Evolutionary conservation across 2,113 vertebrate genomes (phyloP), one percentile per base, ranked within the genome.

Genomic region (Lutjanus erythropterus): DNA sequence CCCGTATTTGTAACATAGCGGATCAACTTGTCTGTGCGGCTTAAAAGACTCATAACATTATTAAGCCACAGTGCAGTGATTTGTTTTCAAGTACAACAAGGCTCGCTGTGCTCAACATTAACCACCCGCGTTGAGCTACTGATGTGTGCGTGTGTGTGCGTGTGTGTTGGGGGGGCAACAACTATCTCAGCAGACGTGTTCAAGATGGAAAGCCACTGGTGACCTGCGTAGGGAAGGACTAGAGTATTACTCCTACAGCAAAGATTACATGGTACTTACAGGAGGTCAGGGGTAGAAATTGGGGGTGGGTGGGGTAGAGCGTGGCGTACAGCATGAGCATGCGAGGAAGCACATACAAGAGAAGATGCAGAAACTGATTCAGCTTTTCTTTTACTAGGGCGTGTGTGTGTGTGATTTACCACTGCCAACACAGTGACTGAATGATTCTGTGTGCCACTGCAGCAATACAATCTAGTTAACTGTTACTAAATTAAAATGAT

Each of bases 41-140:
- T 94, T 93, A 92, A 93, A 91, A 80, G 84, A 83, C 88, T 86
- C 80, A 71, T 85, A 91, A 93, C 91, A 93, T 91, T 86, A 83
- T 86, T 88, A 90, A 87, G 89, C 90, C 86, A 83, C 70, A 74
- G 68, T 53, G 80, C 75, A 33, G 74, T 70, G 86, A 94, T 91
- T 94, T 88, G 88, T 93, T 91, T 90, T 83, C 83, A 89, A 90
- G 85, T 76, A 84, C 69, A 90, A 91, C 86, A 83, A 86, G 86
- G 59, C 83, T 84, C 61, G 58, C 65, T 81, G 75, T 61, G 78
- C 76, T 88, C 52, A 76, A 86, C 86, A 71, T 80, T 64, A 85
- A 73, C 83, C 59, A 73, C 67, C 67, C 68, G 4, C 61, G 82
- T 66, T 75, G 74, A 59, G 70, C 75, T 70, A 14, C 33, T 23